These are phyloP conservation scores for Cerceris rybyensis DNA, from an alignment of 2,888 invertebrate species.

Conservation along the genomic window DNA sequence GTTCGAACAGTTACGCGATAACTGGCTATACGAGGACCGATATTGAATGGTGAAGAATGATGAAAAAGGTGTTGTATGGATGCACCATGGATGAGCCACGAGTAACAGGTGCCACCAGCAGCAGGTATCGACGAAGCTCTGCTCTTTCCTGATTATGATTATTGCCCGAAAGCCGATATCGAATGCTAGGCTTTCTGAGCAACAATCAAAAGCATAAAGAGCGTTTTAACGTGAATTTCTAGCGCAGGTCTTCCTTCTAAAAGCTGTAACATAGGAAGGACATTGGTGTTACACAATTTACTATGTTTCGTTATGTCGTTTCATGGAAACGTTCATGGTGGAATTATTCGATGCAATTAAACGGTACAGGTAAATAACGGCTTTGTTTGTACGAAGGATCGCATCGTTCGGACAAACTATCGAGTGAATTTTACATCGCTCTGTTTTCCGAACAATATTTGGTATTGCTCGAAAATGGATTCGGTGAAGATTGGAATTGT, in stretches of 20 bases:
- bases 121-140: conserved; percentile 38
- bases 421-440: too few species aligned
- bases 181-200: conserved; percentile 82
- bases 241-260: neutral
- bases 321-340: neutral
- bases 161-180: conserved; percentile 82
- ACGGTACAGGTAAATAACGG: too few species aligned
- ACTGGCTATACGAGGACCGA: too few species aligned
- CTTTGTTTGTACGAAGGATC: too few species aligned
- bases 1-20: too few species aligned
- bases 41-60: too few species aligned
- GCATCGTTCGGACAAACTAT: too few species aligned
- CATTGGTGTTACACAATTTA: neutral
- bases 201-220: conserved; percentile 83
- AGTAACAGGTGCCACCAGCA: conserved; percentile 34
- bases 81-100: too few species aligned
- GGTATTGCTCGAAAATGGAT: neutral
- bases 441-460: too few species aligned
- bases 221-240: conserved; percentile 46
- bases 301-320: neutral
- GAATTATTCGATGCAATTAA: too few species aligned
- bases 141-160: conserved; percentile 82
- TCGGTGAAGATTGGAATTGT: conserved; percentile 4
- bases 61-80: too few species aligned
- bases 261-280: conserved; percentile 4